Base-by-base conservation (phyloP, 2,797 vertebrate genomes). In the Darevskia mixta region DNA sequence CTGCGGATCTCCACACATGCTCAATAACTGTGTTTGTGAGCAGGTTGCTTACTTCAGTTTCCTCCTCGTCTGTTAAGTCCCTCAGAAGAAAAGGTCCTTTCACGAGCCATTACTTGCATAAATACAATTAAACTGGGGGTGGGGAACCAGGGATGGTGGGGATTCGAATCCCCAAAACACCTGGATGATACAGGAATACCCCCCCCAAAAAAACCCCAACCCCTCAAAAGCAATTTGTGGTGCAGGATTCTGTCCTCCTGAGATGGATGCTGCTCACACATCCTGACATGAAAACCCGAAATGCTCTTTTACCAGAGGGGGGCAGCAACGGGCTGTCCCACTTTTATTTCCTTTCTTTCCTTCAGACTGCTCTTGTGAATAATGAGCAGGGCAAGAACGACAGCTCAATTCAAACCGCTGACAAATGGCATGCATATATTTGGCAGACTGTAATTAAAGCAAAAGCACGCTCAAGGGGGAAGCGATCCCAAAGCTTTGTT, bases 251-350 rank as follows among this genome's bases (percentile, higher is more conserved):
- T 3, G 49, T 49, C 49, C 45, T 61, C 5, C 58, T 61, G 17
- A 61, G 15, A 61, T 61, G 58, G 58, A 61, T 61, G 58, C 49
- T 15, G 11, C 49, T 13, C 49, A 49, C 49, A 15, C 49, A 45
- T 10, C 43, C 43, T 45, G 55, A 58, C 55, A 23, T 61, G 58
- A 6, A 18, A 61, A 61, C 58, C 5, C 35, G 2, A 61, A 61
- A 61, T 7, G 20, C 58, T 61, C 29, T 88, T 43, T 27, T 0
- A 0, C 94, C 95, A 92, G 94, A 55, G 20, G 93, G 95, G 88
- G 94, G 95, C 95, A 94, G 94, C 93, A 95, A 89, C 35, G 69
- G 7, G 84, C 94, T 71, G 5, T 2, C 71, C 18, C 35, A 78
- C 45, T 0, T 23, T 86, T 64, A 1, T 64, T 23, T 27, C 83